Base-by-base conservation (phyloP, 2,797 vertebrate species). In the Chromis chromis region DNA sequence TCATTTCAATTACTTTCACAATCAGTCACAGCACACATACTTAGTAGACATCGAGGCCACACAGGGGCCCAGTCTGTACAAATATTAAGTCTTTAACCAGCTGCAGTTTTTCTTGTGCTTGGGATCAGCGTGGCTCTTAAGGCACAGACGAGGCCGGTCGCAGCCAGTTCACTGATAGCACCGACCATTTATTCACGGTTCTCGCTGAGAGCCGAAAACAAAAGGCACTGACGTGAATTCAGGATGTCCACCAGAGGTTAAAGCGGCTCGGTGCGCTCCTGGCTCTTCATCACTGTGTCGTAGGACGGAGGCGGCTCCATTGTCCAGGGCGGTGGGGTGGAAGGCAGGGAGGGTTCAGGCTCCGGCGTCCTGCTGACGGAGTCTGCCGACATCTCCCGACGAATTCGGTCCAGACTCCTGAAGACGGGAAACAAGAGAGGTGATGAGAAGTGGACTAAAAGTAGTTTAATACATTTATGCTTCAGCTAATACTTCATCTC, bases 271-370 rank as follows among this genome's bases (percentile, higher is more conserved):
- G 78, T 27, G 19, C 56, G 76, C 71, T 89, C 88, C 79, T 92
- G 91, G 82, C 76, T 94, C 83, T 96, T 96, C 91, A 96, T 95
- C 88, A 96, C 94, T 3, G 94, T 94, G 85, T 84, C 95, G 28
- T 96, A 96, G 6, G 93, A 91, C 0, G 96, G 95, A 0, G 94
- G 94, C 0, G 88, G 92, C 59, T 84, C 93, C 89, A 94, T 94
- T 5, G 94, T 94, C 94, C 96, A 96, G 65, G 89, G 92, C 1
- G 88, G 94, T 0, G 89, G 91, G 1, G 59, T 90, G 60, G 28
- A 92, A 13, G 91, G 95, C 79, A 77, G 85, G 39, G 78, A 70
- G 22, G 79, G 21, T 48, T 90, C 91, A 4, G 88, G 89, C 25
- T 91, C 89, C 0, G 88, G 78, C 2, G 71, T 36, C 6, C 59